phyloP scores from a whole-genome alignment of 2,113 vertebrate species.

The Coracopsis vasa region DNA sequence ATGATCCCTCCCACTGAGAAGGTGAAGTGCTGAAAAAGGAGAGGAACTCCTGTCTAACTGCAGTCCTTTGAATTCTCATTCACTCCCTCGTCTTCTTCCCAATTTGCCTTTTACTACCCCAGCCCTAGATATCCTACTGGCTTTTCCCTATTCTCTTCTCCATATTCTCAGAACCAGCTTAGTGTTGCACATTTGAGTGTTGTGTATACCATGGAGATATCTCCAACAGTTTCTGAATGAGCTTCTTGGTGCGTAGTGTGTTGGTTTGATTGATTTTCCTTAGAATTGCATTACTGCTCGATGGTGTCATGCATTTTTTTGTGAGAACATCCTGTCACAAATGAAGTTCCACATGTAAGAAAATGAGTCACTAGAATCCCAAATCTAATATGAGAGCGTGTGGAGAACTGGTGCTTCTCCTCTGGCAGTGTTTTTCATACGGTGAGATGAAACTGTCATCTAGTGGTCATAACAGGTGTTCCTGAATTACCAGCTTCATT shows the following conservation, averaged over 20 bases:
- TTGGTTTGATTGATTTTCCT: background rate
- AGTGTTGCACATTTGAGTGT: background rate
- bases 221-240: background rate
- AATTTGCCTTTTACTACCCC: background rate
- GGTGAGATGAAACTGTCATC: slow-evolving; percentile 72
- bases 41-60: background rate
- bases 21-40: background rate
- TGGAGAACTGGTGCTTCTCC: background rate
- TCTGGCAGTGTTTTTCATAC: background rate
- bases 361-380: background rate
- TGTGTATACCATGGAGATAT: background rate
- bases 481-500: background rate
- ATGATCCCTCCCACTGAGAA: background rate
- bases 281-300: background rate
- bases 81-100: background rate
- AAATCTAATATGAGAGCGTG: background rate
- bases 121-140: background rate
- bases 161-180: background rate
- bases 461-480: slow-evolving; percentile 63
- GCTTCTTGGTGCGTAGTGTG: background rate
- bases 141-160: background rate
- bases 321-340: background rate
- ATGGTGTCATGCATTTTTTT: background rate
- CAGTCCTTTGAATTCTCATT: background rate
- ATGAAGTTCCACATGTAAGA: background rate